A percentile compares a stretch with the other conserved stretches of the same genome.
phyloP scores from a whole-genome alignment of 1,140 invertebrate species.

The Macrosteles quadrilineatus region DNA sequence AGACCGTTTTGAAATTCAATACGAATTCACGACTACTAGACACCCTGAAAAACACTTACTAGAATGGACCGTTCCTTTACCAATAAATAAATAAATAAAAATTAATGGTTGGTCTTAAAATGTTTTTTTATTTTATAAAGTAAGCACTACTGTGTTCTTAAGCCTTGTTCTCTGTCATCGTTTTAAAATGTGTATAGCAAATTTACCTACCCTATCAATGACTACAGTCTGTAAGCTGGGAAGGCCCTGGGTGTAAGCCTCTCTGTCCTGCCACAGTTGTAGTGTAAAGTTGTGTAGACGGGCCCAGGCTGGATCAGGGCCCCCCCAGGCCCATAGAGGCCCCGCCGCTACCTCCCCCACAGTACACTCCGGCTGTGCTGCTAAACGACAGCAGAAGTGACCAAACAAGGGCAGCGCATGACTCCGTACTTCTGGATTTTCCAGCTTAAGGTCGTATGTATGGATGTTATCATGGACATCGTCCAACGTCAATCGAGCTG shows the following conservation, averaged over 20 bases:
- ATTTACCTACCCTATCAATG: slow-evolving; percentile 50
- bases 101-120: too few species aligned
- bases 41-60: too few species aligned
- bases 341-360: slow-evolving; percentile 58
- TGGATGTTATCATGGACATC: slow-evolving; percentile 61
- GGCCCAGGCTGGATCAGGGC: slow-evolving; percentile 34
- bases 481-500: slow-evolving; percentile 60
- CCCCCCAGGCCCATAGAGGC: slow-evolving; percentile 48
- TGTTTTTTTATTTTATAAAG: too few species aligned
- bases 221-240: slow-evolving; percentile 45
- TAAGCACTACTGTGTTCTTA: too few species aligned
- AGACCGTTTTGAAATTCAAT: too few species aligned
- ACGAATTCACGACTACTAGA: too few species aligned
- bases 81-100: too few species aligned
- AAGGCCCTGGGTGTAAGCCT: slow-evolving; percentile 50
- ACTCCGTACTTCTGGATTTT: slow-evolving; percentile 56
- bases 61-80: too few species aligned
- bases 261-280: slow-evolving; percentile 51
- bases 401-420: slow-evolving; percentile 68
- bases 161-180: too few species aligned
- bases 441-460: slow-evolving; percentile 56
- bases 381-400: slow-evolving; percentile 71
- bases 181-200: too few species aligned
- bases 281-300: slow-evolving; percentile 40
- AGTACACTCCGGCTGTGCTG: slow-evolving; percentile 65